Conservation (phyloP, 2,888 invertebrate species). For the Aphelenchoides bicaudatus region DNA sequence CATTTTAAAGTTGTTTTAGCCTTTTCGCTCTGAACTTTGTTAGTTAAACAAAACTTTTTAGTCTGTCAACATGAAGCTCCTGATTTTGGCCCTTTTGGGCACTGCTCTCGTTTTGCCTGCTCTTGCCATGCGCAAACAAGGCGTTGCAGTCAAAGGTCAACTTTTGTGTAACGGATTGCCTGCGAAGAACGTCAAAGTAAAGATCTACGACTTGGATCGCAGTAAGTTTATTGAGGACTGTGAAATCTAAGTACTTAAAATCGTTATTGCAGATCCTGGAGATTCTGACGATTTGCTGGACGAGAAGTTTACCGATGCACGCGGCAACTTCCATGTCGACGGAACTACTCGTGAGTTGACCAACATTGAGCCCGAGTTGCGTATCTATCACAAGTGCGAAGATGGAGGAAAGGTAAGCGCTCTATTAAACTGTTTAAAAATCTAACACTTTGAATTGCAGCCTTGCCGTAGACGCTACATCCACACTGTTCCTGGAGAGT, state of each 20-base stretch:
- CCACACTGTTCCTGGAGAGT: slow-evolving; percentile 13
- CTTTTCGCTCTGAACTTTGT: too few species aligned
- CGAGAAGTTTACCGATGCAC: slow-evolving; percentile 19
- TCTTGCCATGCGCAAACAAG: slow-evolving; percentile 18
- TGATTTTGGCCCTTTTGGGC: too few species aligned
- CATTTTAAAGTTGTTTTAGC: too few species aligned
- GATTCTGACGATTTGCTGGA: slow-evolving; percentile 25
- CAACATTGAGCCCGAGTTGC: slow-evolving; percentile 20
- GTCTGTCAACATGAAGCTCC: too few species aligned
- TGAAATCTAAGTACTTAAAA: not conserved
- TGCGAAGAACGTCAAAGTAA: slow-evolving; percentile 18
- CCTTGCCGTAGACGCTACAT: slow-evolving; percentile 18
- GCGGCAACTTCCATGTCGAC: slow-evolving; percentile 19
- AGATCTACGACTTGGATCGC: slow-evolving; percentile 22
- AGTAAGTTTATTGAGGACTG: slow-evolving; percentile 23
- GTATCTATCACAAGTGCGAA: slow-evolving; percentile 22
- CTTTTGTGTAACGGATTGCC: slow-evolving; percentile 18
- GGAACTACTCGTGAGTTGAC: slow-evolving; percentile 22
- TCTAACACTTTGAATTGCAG: slow-evolving; percentile 10
- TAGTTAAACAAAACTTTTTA: too few species aligned
- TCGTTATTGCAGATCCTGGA: slow-evolving; percentile 14
- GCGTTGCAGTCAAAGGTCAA: slow-evolving; percentile 24
- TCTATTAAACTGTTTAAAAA: not conserved
- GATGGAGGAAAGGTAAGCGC: slow-evolving; percentile 19
- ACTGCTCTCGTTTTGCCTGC: slow-evolving; percentile 3